Conservation (phyloP, 2,888 invertebrate species). For the Campoplex capitator region DNA sequence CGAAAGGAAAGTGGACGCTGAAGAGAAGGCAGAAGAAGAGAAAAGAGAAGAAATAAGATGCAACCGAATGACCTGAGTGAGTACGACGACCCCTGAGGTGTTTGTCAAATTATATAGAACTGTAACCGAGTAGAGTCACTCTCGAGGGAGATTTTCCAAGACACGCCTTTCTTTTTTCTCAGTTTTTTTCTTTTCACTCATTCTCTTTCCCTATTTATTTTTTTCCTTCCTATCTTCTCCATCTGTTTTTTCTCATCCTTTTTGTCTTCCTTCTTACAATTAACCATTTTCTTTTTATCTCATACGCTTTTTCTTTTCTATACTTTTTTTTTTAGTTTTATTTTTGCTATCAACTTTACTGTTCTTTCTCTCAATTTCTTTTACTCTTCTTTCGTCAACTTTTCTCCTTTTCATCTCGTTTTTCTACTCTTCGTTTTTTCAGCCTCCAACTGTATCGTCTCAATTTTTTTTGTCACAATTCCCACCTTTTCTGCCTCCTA, state of each 20-base stretch:
- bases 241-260: not conserved
- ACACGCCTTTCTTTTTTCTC: conserved; percentile 15
- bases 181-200: not conserved
- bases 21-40: conserved; percentile 31
- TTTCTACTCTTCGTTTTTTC: not conserved
- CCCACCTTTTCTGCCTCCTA: not conserved
- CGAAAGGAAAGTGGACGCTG: conserved; percentile 64
- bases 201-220: not conserved
- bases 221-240: not conserved
- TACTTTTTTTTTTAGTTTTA: not conserved
- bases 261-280: not conserved
- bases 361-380: not conserved
- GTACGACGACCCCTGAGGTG: conserved; percentile 34
- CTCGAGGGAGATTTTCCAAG: conserved; percentile 55
- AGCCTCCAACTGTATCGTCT: not conserved
- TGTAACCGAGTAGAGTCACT: conserved; percentile 24
- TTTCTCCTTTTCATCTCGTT: not conserved
- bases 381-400: not conserved
- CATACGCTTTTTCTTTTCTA: not conserved
- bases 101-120: conserved; percentile 31
- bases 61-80: not conserved
- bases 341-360: not conserved
- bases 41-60: conserved; percentile 8
- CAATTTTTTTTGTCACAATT: not conserved
- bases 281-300: not conserved